Evolutionary conservation across 2,888 invertebrate genomes (phyloP), one percentile per base, ranked within the genome.

Genomic region (Dryobota labecula): DNA sequence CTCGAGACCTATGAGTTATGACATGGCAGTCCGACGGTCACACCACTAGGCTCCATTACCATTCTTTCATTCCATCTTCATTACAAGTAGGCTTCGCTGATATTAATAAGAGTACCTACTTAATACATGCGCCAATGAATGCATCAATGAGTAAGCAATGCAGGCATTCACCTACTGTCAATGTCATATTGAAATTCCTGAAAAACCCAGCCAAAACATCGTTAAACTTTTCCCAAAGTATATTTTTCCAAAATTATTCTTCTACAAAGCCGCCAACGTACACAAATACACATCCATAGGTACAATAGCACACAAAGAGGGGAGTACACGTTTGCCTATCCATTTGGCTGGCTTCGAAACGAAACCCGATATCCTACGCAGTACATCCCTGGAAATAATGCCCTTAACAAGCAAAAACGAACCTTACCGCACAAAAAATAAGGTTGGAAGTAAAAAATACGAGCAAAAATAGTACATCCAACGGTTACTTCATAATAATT

Each of bases 291-390:
- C 75, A 80, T 73, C 78, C 62, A 76, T 86, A 84, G 71, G 73
- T 73, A 81, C 76, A 79, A 80, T 71, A 83, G 71, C 76, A 83
- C 84, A 86, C 80, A 84, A 84, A 84, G 79, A 84, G 86, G 88
- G 87, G 86, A 80, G 84, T 79, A 79, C 80, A 85, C 88, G 91
- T 93, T 93, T 93, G 91, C 89, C 89, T 92, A 93, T 90, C 93
- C 93, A 94, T 94, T 93, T 92, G 90, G 90, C 86, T 87, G 93
- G 93, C 90, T 93, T 90, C 91, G 71, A 82, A 72, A 63, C 73
- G 92, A 88, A 94, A 94, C 89, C 64, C 77, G 92, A 94, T 92
- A 93, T 76, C 77, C 69, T 54, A 61, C 73, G 69, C 56, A 85
- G 83, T 89, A 87, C 86, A 88, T 88, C 88, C 86, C 87, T 87